Percentiles rank a stretch among this genome's conserved stretches.
Evolutionary conservation across 2,888 invertebrate genomes (phyloP).

Genomic region (Hymenopus coronatus): DNA sequence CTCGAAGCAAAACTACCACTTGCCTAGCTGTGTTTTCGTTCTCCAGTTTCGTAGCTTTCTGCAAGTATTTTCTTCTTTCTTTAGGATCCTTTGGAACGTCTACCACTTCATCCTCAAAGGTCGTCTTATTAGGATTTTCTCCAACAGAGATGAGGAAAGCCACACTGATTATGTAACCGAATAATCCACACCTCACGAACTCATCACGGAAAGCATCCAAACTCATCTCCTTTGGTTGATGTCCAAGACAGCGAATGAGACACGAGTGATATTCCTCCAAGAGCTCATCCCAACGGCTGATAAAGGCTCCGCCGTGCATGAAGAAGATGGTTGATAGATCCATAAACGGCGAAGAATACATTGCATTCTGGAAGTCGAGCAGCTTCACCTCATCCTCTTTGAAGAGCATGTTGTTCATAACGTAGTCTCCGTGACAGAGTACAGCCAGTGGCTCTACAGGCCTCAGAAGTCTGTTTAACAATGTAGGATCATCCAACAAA

Average conservation of each 20-base stretch:
- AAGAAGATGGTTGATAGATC: constrained; percentile 45
- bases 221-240: neutral
- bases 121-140: neutral
- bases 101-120: neutral
- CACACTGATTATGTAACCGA: neutral
- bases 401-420: constrained; percentile 46
- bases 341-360: constrained; percentile 43
- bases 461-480: neutral
- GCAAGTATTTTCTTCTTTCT: neutral
- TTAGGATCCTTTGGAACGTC: neutral
- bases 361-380: constrained; percentile 32
- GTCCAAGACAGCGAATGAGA: neutral
- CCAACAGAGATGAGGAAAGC: neutral
- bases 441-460: constrained; percentile 37
- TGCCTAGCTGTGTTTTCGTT: neutral
- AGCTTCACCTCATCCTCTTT: constrained; percentile 40
- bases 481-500: neutral
- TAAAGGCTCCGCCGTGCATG: constrained; percentile 36
- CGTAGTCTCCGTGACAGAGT: constrained; percentile 46
- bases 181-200: neutral
- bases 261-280: neutral
- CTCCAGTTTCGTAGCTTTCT: neutral
- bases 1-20: neutral
- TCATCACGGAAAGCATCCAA: neutral
- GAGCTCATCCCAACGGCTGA: neutral